These are phyloP conservation scores for Bemisia tabaci DNA, from an alignment of 1,140 invertebrate genomes.

Conservation along the genomic window DNA sequence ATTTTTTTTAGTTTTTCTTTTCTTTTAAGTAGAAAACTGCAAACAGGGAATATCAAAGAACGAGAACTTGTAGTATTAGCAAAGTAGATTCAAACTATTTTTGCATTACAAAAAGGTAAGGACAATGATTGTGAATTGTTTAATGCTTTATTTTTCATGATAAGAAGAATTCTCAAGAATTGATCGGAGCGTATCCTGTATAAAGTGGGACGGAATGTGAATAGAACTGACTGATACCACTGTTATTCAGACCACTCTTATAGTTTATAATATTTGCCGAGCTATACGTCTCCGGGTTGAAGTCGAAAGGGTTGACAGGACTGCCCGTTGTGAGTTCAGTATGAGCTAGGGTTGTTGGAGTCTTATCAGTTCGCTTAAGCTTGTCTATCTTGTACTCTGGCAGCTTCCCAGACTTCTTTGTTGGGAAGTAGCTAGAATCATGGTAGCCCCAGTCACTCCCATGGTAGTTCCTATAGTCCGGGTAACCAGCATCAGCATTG, in stretches of 20 bases:
- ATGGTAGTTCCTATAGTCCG: background rate
- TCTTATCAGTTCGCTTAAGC: background rate
- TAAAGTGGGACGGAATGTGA: background rate
- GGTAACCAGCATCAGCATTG: background rate
- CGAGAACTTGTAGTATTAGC: too few relatives aligned
- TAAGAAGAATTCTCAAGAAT: too few relatives aligned
- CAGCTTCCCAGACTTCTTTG: background rate
- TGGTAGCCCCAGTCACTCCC: background rate
- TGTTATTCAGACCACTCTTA: background rate
- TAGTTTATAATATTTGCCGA: background rate
- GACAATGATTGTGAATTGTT: too few relatives aligned
- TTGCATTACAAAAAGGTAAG: too few relatives aligned
- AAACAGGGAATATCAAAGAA: too few relatives aligned
- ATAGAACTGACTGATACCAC: background rate
- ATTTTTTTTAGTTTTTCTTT: too few relatives aligned
- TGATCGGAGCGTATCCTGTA: background rate
- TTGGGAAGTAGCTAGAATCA: background rate
- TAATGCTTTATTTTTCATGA: too few relatives aligned
- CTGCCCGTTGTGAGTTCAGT: background rate
- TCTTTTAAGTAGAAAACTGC: too few relatives aligned
- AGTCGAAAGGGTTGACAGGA: background rate
- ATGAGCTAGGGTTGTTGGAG: background rate
- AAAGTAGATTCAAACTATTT: too few relatives aligned
- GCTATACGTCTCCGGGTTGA: background rate
- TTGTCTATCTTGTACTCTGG: background rate